These are phyloP conservation scores for Trachemys scripta DNA, from an alignment of 2,113 vertebrate species.

Conservation along the genomic window DNA sequence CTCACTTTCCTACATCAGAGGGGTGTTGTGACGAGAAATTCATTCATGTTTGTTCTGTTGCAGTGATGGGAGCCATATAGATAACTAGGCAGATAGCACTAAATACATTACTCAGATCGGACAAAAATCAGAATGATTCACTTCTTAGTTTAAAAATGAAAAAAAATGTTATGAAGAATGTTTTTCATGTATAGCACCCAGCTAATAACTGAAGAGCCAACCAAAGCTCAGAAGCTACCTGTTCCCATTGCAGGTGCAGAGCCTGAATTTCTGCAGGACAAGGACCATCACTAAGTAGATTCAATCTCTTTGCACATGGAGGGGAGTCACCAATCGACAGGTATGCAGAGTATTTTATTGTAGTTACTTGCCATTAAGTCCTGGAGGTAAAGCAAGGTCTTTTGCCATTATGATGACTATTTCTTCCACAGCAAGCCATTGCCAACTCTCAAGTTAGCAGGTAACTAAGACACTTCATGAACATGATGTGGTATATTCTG, in stretches of 20 bases:
- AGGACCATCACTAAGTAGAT: background rate
- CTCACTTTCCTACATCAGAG: background rate
- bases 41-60: background rate
- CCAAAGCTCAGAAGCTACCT: background rate
- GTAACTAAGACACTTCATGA: background rate
- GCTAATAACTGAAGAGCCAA: background rate
- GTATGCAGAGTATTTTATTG: background rate
- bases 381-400: background rate
- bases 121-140: background rate
- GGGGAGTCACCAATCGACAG: background rate
- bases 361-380: background rate
- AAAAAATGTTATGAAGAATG: background rate
- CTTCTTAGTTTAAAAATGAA: background rate
- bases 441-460: background rate
- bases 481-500: background rate
- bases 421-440: background rate
- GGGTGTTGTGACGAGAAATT: background rate
- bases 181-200: background rate
- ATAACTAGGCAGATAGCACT: background rate
- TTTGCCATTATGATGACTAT: background rate
- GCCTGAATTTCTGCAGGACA: background rate
- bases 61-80: background rate
- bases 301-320: background rate
- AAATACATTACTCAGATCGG: background rate
- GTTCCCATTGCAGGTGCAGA: background rate